Percentiles rank a stretch among this genome's conserved stretches.
Conservation (phyloP, 1,140 invertebrate species). For the Ips nitidus region DNA sequence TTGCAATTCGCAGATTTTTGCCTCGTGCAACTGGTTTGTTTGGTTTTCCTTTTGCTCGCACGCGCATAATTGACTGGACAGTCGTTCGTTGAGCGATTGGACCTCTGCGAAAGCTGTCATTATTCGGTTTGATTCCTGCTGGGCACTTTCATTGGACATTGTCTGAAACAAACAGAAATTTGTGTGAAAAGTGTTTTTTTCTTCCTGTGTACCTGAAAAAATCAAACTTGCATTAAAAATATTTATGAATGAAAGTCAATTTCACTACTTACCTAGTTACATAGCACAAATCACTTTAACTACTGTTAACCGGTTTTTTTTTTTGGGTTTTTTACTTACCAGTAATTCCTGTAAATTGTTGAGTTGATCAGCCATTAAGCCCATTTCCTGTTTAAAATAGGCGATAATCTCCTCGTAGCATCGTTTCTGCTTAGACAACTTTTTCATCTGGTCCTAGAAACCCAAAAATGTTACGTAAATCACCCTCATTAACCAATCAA, state of each 20-base stretch:
- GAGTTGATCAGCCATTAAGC: constrained; percentile 42
- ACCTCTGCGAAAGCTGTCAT: constrained; percentile 39
- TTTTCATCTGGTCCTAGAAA: constrained; percentile 36
- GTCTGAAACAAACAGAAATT: constrained; percentile 38
- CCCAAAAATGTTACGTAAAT: not conserved
- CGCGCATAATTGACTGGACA: constrained; percentile 37
- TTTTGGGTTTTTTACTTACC: constrained; percentile 23
- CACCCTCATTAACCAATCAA: not conserved
- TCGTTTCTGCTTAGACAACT: constrained; percentile 41
- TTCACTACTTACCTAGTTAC: not conserved
- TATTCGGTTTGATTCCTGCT: constrained; percentile 39
- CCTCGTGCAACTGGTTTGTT: constrained; percentile 41
- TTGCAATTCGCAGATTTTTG: constrained; percentile 42
- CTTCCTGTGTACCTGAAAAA: not conserved
- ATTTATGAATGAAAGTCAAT: not conserved
- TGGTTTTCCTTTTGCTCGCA: constrained; percentile 42
- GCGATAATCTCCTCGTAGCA: constrained; percentile 42
- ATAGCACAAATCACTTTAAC: too few species aligned
- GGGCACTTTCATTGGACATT: constrained; percentile 38
- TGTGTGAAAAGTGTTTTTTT: not conserved
- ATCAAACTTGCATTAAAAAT: not conserved
- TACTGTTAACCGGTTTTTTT: too few species aligned
- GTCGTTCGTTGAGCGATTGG: constrained; percentile 37
- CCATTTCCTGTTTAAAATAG: constrained; percentile 46
- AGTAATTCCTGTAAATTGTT: constrained; percentile 41